These are phyloP conservation scores for Drosophila pullipes DNA, from an alignment of 2,888 invertebrate genomes.

Conservation along the genomic window DNA sequence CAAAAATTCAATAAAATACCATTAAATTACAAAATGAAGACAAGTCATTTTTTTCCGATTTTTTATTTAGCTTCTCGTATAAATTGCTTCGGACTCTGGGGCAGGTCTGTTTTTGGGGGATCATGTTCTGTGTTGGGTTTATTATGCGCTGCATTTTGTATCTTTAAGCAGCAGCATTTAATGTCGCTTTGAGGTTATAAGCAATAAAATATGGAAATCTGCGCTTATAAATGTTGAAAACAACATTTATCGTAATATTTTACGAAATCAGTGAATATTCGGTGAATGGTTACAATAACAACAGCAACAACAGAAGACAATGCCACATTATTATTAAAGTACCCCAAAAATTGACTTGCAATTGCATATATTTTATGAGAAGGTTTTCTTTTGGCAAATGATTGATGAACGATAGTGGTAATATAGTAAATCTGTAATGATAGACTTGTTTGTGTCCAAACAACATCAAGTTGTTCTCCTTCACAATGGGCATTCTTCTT, in stretches of 20 bases:
- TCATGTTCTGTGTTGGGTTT: conserved; percentile 27
- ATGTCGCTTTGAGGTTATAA: conserved; percentile 82
- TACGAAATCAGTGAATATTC: conserved; percentile 77
- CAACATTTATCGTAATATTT: conserved; percentile 79
- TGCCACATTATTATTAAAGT: conserved; percentile 49
- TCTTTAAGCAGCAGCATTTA: conserved; percentile 78
- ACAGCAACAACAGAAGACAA: conserved; percentile 44
- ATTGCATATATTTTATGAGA: conserved; percentile 42
- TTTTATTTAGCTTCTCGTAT: conserved; percentile 12
- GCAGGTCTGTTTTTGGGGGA: conserved; percentile 30
- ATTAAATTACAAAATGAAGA: conserved; percentile 83
- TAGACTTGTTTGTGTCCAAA: conserved; percentile 15
- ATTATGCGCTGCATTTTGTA: conserved; percentile 66
- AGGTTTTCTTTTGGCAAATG: conserved; percentile 17
- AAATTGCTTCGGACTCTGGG: conserved; percentile 25
- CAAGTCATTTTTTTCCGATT: conserved; percentile 65
- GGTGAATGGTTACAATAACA: conserved; percentile 35
- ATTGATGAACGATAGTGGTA: conserved; percentile 28
- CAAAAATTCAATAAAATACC: conserved; percentile 83
- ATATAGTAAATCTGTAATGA: conserved; percentile 32
- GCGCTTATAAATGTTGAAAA: conserved; percentile 68
- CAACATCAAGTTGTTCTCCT: neutral
- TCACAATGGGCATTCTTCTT: conserved; percentile 17
- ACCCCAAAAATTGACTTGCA: conserved; percentile 57
- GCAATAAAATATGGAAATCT: conserved; percentile 80